Base-by-base conservation (phyloP, 2,888 invertebrate species). In the Ornithoptera priamus region DNA sequence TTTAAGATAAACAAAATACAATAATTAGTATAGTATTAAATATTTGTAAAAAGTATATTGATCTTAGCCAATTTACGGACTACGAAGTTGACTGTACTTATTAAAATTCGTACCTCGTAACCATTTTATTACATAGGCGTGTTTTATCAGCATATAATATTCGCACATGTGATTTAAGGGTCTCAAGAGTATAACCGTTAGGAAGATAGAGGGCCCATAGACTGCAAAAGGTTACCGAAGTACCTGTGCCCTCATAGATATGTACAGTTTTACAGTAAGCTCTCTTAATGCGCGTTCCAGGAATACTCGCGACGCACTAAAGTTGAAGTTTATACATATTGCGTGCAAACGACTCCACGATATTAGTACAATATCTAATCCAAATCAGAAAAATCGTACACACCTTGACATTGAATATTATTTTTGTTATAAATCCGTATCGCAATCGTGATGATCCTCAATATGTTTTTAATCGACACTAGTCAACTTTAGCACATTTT, bases 371-470 rank as follows among this genome's bases (percentile, higher is more conserved):
- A 65, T 17, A 53, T 65, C n/a, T 62, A 59, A 56, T 59, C 74
- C 72, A 75, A 72, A 71, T 74, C 74, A 72, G 71, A 74, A 75
- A 75, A 82, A 82, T 77, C 77, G 72, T 76, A 76, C 77, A 80
- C 85, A 80, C 85, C 87, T 87, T 87, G 86, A 82, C 83, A 81
- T 80, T 80, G 77, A 76, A 76, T 74, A 78, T 77, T 77, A 60
- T 68, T 67, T 65, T 60, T 71, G 7, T 57, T 72, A 42, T 58
- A 70, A 68, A 70, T 68, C 56, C 50, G 50, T 68, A 69, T 67
- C 50, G 50, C 62, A 65, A 69, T 69, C 70, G 70, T 70, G 60
- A 39, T 50, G 24, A 30, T 56, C 53, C 61, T 30, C 53, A 22
- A 69, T 57, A 61, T 53, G 30, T 60, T n/a, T 22, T 62, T 6